These are phyloP conservation scores for Drosophila jambulina DNA, from an alignment of 1,140 invertebrate species.

Conservation along the genomic window DNA sequence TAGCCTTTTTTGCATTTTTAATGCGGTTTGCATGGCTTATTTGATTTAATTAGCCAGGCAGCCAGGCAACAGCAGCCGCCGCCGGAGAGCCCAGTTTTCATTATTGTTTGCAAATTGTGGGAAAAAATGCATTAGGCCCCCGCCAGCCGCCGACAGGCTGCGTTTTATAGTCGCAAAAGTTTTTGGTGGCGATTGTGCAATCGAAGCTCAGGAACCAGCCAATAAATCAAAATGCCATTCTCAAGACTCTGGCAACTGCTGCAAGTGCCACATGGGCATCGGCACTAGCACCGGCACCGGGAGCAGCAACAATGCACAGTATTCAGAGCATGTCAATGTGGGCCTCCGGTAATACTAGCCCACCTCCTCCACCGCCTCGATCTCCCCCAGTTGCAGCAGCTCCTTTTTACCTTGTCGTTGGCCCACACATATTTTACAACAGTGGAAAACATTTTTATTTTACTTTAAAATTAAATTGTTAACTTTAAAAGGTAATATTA, in stretches of 20 bases:
- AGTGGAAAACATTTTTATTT: not conserved
- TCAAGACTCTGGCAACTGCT: conserved; percentile 64
- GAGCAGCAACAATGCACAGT: conserved; percentile 53
- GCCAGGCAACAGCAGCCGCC: conserved; percentile 29
- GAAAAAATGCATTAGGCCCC: conserved; percentile 70
- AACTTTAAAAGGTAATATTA: not conserved
- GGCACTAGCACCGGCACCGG: conserved; percentile 15
- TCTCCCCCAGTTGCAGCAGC: not conserved
- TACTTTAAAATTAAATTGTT: not conserved
- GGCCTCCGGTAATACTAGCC: conserved; percentile 73
- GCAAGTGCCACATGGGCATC: conserved; percentile 58
- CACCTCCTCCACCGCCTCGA: conserved; percentile 2
- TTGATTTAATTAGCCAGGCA: conserved; percentile 74
- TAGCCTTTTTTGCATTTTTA: conserved; percentile 46
- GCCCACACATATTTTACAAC: conserved; percentile 27
- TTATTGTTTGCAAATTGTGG: conserved; percentile 83
- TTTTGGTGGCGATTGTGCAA: conserved; percentile 56
- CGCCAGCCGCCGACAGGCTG: conserved; percentile 42
- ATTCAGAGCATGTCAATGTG: conserved; percentile 82
- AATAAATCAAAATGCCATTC: conserved; percentile 82
- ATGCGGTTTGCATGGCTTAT: conserved; percentile 61
- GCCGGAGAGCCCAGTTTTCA: conserved; percentile 56
- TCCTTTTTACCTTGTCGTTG: conserved; percentile 23
- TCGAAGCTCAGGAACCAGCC: conserved; percentile 69
- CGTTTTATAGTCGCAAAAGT: conserved; percentile 53